Base-by-base conservation (phyloP, 1,140 invertebrate genomes). In the Agraylea sexmaculata region DNA sequence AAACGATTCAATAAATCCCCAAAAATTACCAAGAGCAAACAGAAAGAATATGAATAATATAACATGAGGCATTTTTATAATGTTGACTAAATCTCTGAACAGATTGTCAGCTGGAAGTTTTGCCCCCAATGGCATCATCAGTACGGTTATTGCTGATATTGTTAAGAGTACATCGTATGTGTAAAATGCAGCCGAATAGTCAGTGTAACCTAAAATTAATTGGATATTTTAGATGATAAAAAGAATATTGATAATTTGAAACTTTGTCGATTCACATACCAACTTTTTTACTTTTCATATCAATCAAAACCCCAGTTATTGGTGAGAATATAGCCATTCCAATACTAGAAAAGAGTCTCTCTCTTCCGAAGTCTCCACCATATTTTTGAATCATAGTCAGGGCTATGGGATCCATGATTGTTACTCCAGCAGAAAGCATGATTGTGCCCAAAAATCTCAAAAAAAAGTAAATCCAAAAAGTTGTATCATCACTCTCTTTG, bases 1-100 rank as follows among this genome's bases (percentile, higher is more conserved):
- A 54, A 83, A 90, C 8, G 80, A 83, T 60, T 87, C 83, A 21
- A 87, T 81, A 55, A 87, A 87, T 18, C 83, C 83, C 82, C 82
- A 87, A 55, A 81, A 75, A 53, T 79, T 83, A 27, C 83, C 83
- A 15, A 86, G 57, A 12, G 78, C 67, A 53, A 83, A 84, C 11
- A 86, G 64, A 53, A 86, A 82, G 44, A 80, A 69, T 46, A 87
- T 76, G 53, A 84, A 84, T 11, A 80, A 66, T 20, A 79, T 77
- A 13, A 84, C 73, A 53, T 81, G 74, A 7, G 79, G 78, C 69
- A 80, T 75, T 58, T 74, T 76, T 21, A 81, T 66, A n/a, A 83
- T 72, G 51, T 77, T 75, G 32, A 75, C 63, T 43, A 83, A 59
- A 57, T 82, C 78, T 31, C 70, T 62, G 47, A 82, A 67, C 7